Evolutionary conservation across 2,888 invertebrate genomes (phyloP), one percentile per base, ranked within the genome.

Genomic region (Spatulosminthurus flaviceps): DNA sequence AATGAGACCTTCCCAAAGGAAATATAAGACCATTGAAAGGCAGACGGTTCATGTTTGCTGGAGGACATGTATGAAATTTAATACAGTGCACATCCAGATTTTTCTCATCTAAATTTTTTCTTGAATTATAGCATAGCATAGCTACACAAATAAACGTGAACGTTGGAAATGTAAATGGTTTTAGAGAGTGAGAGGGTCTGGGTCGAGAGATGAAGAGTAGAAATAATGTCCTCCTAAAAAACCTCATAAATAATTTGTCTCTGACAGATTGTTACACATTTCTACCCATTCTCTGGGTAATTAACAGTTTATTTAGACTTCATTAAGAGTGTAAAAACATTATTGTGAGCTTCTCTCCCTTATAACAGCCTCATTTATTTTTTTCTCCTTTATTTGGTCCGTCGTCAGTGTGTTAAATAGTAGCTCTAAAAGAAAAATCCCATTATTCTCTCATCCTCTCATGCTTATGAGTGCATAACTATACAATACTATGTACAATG

Each of bases 251-350:
- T 16, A 51, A 51, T 51, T 51, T 51, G 5, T 51, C 9, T 51
- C 9, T 13, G 51, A 51, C 51, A 51, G 51, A 51, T 51, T 51
- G 51, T 51, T 51, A 51, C 51, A 51, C 51, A 51, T 51, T 51
- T 51, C 1, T 19, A n/a, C 51, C 16, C 5, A 19, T 51, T 2
- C 51, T n/a, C 1, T 19, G 19, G 16, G 51, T 19, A 51, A 51
- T 51, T 51, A 51, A 51, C 51, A 51, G 51, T 51, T 51, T 51
- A 51, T 51, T 51, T 51, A 51, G 51, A n/a, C 2, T 51, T 51
- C 51, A 51, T 51, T 51, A 51, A n/a, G 51, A 51, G 7, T 51
- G 2, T 51, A 51, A 51, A 51, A 51, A n/a, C n/a, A n/a, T n/a
- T 19, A 51, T 51, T 51, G 51, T 34, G 4, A 7, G 51, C n/a